phyloP scores from a whole-genome alignment of 2,888 invertebrate species.

The Eilema depressum region DNA sequence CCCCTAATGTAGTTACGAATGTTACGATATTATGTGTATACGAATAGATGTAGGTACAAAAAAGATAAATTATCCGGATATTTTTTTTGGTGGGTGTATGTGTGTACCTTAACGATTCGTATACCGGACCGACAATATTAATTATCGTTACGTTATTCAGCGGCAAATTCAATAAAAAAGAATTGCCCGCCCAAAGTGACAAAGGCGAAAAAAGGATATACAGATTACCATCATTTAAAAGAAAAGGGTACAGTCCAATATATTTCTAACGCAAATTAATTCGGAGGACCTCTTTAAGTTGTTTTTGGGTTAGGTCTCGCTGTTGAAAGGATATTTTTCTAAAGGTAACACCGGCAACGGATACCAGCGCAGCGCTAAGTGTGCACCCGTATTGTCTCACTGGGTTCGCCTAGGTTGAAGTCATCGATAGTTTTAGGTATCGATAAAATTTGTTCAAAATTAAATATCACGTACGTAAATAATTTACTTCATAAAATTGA shows the following conservation, averaged over 20 bases:
- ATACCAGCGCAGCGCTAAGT: constrained; percentile 53
- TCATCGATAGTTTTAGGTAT: constrained; percentile 27
- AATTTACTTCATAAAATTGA: no score
- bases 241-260: constrained; percentile 33
- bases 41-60: neutral
- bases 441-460: constrained; percentile 4
- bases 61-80: neutral
- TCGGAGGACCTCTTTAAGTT: constrained; percentile 44
- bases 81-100: neutral
- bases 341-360: constrained; percentile 41
- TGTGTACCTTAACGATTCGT: neutral
- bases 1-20: no score
- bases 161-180: constrained; percentile 19
- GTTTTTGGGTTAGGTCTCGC: constrained; percentile 44
- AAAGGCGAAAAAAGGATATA: constrained; percentile 20
- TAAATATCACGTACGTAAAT: no score
- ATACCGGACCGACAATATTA: neutral
- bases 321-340: constrained; percentile 45
- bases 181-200: constrained; percentile 15
- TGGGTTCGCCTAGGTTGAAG: constrained; percentile 44
- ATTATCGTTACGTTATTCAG: constrained; percentile 2
- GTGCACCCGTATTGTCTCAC: constrained; percentile 54
- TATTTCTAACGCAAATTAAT: constrained; percentile 46
- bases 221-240: constrained; percentile 45
- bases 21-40: no score